Evolutionary conservation across 2,888 invertebrate genomes (phyloP), one percentile per base, ranked within the genome.

Genomic region (Synergus umbraculus): DNA sequence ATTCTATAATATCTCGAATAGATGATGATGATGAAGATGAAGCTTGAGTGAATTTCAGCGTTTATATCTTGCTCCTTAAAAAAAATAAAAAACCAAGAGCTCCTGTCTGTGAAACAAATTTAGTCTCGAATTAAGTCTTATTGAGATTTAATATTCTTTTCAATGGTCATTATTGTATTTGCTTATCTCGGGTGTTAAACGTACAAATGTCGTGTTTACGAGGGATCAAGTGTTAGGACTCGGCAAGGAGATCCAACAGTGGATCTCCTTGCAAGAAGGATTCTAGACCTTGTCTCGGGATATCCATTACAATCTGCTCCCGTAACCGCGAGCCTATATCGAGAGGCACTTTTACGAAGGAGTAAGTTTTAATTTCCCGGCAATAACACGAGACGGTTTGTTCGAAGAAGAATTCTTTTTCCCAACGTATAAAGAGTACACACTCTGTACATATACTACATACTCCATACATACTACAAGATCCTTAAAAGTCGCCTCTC

Each of bases 401-500:
- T 22, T 49, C 10, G 29, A 49, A n/a, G 29, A 4, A 49, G n/a
- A 73, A 73, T 49, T 73, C 69, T 73, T 73, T 66, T 44, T 44
- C 29, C 12, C 29, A 29, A 13, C 10, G 22, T 46, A 29, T 54
- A 54, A 8, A 49, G 49, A n/a, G 54, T 54, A n/a, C 8, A n/a
- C 1, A 54, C 8, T 54, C n/a, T 29, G 29, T 29, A 29, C 29
- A 29, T 29, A 29, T 29, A 29, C 29, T 29, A 3, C 58, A 58
- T 5, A n/a, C 54, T 15, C 15, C 46, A 49, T 49, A 60, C 12
- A 60, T 12, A 60, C 22, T 18, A 29, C 49, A 49, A 29, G 69
- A 73, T 49, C 49, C 69, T 73, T 69, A 49, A 69, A 69, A 49
- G 69, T 73, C 49, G 49, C 49, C 49, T 49, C 49, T 49, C 69